Base-by-base conservation (phyloP, 2,113 vertebrate species). In the Psittacula cyanocephala region DNA sequence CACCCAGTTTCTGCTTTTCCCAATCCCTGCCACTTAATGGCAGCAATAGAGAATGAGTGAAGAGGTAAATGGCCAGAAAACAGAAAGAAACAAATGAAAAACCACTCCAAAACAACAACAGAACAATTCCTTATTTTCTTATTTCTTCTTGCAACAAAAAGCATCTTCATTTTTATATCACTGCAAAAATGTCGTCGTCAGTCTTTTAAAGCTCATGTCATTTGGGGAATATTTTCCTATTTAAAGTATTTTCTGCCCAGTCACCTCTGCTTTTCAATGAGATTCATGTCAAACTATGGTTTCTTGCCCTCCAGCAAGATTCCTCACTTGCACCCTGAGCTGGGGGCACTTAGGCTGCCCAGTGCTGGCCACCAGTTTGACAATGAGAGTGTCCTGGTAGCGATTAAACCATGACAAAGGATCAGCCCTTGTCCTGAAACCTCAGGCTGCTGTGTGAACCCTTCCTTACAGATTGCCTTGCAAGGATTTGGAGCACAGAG, bases 361-460 rank as follows among this genome's bases (percentile, higher is more conserved):
- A 7, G 9, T 72, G 29, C 37, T 50, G 64, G 43, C 9, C 27
- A 39, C 13, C 2, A 2, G 13, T 52, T 47, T 68, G 31, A n/a
- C 22, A 47, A 1, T 1, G 11, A 63, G 47, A 17, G 57, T 59
- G 57, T 59, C 57, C 57, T 35, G 33, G 33, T 10, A 16, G 35
- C 4, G 0, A n/a, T 59, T 35, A 59, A 35, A 35, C 57, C 33
- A 59, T 24, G 9, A 35, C 57, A 59, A 35, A 35, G 33, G 22
- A 39, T 60, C n/a, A 72, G 28, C 4, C 17, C 53, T 74, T 43
- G 35, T 52, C 15, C 49, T 29, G 27, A 93, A 74, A 25, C 33
- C 62, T 88, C n/a, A 22, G 33, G 11, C 17, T 86, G 46, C 35
- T 33, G 2, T 0, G 0, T 25, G 23, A 24, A 35, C 60, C 37